These are phyloP conservation scores for Corythaeola cristata DNA, from an alignment of 2,113 vertebrate genomes.

Conservation along the genomic window DNA sequence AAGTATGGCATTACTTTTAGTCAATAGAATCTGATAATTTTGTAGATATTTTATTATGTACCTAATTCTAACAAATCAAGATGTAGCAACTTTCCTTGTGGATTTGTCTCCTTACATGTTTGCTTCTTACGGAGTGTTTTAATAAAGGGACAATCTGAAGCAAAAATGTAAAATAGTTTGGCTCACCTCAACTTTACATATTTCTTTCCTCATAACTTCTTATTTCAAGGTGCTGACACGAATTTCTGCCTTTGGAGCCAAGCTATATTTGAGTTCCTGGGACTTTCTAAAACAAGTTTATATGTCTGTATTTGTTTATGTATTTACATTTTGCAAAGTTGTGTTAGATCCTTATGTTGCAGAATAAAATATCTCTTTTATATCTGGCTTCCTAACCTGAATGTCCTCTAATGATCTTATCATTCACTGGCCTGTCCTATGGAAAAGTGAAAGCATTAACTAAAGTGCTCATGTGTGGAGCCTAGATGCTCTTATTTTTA, in stretches of 20 bases:
- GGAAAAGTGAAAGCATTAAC: neutral
- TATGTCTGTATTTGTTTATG: slow-evolving; percentile 18
- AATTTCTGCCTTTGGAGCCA: slow-evolving; percentile 10
- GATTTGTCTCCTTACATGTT: neutral
- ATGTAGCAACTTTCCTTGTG: neutral
- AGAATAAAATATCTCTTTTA: neutral
- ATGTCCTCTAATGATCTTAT: neutral
- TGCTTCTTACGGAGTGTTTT: neutral
- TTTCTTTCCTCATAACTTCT: slow-evolving; percentile 29
- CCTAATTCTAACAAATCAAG: neutral
- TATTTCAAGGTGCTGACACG: slow-evolving; percentile 20
- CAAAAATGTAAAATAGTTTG: neutral
- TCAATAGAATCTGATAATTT: neutral
- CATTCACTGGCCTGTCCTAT: neutral
- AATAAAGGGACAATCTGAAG: neutral
- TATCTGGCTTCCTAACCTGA: neutral
- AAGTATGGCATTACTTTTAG: neutral
- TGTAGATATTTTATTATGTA: neutral
- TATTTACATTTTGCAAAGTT: slow-evolving; percentile 6
- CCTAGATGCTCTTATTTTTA: neutral
- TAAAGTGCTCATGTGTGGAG: neutral
- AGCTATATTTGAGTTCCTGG: slow-evolving; percentile 24
- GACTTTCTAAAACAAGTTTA: slow-evolving; percentile 2
- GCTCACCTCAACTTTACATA: neutral
- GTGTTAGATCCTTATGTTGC: neutral